Percentiles rank a stretch among this genome's conserved stretches.
phyloP scores from a whole-genome alignment of 2,113 vertebrate species.

The Cryptomyrus ogoouensis region DNA sequence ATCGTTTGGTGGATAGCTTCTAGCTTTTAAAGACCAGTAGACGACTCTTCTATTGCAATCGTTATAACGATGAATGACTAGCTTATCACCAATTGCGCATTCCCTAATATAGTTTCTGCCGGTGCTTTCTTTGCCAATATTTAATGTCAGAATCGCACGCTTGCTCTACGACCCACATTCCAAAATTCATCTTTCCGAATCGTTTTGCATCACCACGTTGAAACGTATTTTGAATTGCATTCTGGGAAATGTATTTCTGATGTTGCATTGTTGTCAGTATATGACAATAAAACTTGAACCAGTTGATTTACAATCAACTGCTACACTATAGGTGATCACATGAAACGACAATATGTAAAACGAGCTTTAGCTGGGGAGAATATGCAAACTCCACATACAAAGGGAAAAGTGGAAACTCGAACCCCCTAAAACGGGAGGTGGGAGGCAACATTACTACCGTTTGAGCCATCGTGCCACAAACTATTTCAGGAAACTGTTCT shows the following conservation, averaged over 20 bases:
- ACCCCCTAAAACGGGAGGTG: not conserved
- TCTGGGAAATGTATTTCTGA: constrained; percentile 21
- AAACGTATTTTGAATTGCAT: not conserved
- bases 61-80: not conserved
- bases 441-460: not conserved
- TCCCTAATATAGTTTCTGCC: not conserved
- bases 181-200: not conserved
- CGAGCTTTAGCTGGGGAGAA: not conserved
- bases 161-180: not conserved
- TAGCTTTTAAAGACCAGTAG: not conserved
- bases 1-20: not conserved
- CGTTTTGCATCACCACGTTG: not conserved
- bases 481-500: not conserved
- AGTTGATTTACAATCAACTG: not conserved
- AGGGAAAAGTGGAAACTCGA: not conserved
- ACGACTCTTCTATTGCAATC: not conserved
- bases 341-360: not conserved
- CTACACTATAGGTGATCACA: not conserved
- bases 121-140: not conserved
- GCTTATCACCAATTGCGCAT: not conserved
- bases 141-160: not conserved
- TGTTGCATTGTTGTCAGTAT: not conserved
- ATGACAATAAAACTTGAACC: not conserved
- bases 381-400: not conserved
- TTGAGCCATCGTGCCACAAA: not conserved